These are phyloP conservation scores for Brachyhypopomus occidentalis DNA, from an alignment of 2,113 vertebrate species.

Conservation along the genomic window DNA sequence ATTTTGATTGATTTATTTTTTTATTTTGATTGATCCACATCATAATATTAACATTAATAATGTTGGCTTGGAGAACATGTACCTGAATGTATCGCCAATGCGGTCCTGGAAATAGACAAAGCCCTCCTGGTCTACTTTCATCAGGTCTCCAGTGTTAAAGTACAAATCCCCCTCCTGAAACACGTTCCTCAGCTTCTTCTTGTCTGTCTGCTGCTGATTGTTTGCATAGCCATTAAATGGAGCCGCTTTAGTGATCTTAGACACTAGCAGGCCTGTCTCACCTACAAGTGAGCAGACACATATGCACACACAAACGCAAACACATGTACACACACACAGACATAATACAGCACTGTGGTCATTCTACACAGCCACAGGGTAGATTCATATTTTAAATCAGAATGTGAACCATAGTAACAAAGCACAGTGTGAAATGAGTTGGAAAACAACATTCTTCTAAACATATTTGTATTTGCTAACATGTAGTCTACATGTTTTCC, in stretches of 20 bases:
- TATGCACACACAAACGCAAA: no score
- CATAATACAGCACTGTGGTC: no score
- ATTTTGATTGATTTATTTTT: no score
- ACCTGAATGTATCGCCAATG: slow-evolving; percentile 93
- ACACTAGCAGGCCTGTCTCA: slow-evolving; percentile 81
- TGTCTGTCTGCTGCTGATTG: slow-evolving; percentile 80
- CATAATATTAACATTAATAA: neutral
- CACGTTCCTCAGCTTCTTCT: slow-evolving; percentile 83
- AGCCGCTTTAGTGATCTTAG: slow-evolving; percentile 71
- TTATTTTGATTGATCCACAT: no score
- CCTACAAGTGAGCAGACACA: slow-evolving; percentile 67
- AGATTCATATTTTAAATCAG: no score
- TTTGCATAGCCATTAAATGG: slow-evolving; percentile 85
- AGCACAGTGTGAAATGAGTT: no score
- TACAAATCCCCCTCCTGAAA: slow-evolving; percentile 84
- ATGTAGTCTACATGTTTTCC: no score
- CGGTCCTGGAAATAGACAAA: slow-evolving; percentile 91
- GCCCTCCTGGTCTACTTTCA: slow-evolving; percentile 74
- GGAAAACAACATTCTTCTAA: no score
- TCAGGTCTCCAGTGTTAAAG: slow-evolving; percentile 81
- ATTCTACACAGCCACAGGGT: no score
- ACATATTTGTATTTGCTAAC: no score
- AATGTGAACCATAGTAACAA: no score
- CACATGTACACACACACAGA: no score
- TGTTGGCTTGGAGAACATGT: neutral